A percentile compares a stretch with the other conserved stretches of the same genome.
phyloP scores from a whole-genome alignment of 2,113 vertebrate species.

The Empidonax alnorum region DNA sequence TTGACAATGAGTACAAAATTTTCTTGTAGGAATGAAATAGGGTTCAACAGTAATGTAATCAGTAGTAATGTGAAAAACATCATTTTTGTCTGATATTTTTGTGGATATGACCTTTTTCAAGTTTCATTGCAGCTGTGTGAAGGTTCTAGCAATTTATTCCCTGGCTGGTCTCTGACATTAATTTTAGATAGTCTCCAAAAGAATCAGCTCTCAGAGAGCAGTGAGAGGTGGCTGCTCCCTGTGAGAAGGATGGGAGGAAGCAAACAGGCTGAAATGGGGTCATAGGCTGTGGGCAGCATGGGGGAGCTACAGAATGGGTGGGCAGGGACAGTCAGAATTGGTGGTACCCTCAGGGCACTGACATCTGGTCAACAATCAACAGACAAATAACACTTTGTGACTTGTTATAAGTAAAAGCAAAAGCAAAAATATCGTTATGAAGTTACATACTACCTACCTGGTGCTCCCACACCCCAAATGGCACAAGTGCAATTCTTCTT shows the following conservation, averaged over 20 bases:
- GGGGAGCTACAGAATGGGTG: rapidly evolving
- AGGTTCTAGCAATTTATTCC: neutral
- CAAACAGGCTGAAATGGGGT: neutral
- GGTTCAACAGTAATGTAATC: neutral
- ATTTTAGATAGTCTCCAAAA: neutral
- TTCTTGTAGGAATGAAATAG: neutral
- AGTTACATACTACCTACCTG: rapidly evolving
- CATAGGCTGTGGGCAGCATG: neutral
- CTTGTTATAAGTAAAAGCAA: neutral
- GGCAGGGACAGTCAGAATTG: neutral
- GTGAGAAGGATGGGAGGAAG: neutral
- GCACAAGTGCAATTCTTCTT: neutral
- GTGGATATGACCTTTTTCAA: neutral
- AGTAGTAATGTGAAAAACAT: neutral
- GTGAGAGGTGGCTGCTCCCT: neutral
- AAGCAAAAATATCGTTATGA: neutral
- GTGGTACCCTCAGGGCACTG: neutral
- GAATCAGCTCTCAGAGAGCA: neutral
- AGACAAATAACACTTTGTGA: neutral
- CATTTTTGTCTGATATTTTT: neutral
- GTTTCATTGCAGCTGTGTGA: neutral
- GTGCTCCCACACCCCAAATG: neutral
- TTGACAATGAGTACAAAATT: neutral
- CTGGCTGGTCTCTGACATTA: neutral
- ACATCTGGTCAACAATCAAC: neutral